phyloP scores from a whole-genome alignment of 2,113 vertebrate genomes.

The Callorhinus ursinus region DNA sequence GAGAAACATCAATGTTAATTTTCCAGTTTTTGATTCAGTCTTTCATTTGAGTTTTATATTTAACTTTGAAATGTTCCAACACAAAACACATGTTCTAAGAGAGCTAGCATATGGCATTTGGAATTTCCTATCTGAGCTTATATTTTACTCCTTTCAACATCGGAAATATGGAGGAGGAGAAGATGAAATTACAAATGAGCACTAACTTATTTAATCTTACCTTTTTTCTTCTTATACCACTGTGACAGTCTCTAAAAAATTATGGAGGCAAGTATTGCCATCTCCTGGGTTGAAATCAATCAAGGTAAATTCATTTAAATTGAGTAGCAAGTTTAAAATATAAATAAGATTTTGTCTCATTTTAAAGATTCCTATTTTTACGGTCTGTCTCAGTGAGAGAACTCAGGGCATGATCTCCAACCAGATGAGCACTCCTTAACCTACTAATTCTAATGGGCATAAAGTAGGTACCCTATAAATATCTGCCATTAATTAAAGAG shows the following conservation, averaged over 20 bases:
- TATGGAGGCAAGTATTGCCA: neutral
- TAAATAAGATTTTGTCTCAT: neutral
- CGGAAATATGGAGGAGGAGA: slow-evolving; percentile 5
- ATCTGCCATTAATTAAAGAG: slow-evolving; percentile 18
- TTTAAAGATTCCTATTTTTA: slow-evolving; percentile 17
- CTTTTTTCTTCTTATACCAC: neutral
- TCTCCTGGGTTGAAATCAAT: slow-evolving; percentile 24
- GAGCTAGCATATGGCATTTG: neutral
- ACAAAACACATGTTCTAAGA: neutral
- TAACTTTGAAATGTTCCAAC: neutral
- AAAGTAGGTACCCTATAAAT: neutral
- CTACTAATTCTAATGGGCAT: neutral
- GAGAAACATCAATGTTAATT: neutral
- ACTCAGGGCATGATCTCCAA: neutral
- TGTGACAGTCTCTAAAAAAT: neutral
- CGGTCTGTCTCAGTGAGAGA: neutral
- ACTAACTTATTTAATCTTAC: slow-evolving; percentile 3
- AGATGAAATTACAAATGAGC: slow-evolving; percentile 9
- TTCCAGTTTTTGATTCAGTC: slow-evolving; percentile 9
- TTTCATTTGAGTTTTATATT: slow-evolving; percentile 7
- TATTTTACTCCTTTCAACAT: neutral
- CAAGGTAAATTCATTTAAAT: slow-evolving; percentile 33
- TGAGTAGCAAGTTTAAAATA: neutral
- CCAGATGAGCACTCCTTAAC: neutral
- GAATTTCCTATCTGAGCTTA: neutral